A percentile compares a stretch with the other conserved stretches of the same genome.
These are phyloP conservation scores for Poecilia picta DNA, from an alignment of 2,797 vertebrate genomes.

Conservation along the genomic window DNA sequence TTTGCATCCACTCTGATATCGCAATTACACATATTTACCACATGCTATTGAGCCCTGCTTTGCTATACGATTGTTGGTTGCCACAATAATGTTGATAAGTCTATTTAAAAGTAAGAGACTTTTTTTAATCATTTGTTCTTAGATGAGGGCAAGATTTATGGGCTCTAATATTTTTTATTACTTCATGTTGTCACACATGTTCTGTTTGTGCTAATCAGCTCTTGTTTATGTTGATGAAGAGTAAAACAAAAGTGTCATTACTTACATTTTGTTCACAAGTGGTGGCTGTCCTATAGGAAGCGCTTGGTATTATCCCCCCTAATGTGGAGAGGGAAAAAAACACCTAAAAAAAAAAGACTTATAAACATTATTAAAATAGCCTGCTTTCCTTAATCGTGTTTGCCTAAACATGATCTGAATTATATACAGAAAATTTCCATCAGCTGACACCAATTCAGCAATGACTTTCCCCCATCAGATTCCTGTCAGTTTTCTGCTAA, in stretches of 20 bases:
- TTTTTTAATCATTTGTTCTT: background rate
- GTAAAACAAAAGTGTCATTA: background rate
- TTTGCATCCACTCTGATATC: background rate
- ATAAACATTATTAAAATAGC: too few species aligned
- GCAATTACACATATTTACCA: background rate
- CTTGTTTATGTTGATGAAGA: background rate
- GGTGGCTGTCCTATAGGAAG: too few species aligned
- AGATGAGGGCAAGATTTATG: background rate
- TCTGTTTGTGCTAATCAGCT: background rate
- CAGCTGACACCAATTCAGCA: too few species aligned
- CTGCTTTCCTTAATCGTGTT: too few species aligned
- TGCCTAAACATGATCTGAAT: too few species aligned
- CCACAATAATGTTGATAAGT: background rate
- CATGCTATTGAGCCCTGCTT: background rate
- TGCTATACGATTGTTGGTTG: background rate
- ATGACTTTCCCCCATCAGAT: too few species aligned
- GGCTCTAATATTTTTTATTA: background rate
- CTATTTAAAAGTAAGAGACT: background rate
- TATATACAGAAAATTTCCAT: too few species aligned
- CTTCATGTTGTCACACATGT: background rate
- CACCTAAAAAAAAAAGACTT: background rate
- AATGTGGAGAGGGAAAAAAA: background rate
- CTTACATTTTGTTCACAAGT: background rate
- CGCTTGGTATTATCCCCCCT: background rate
- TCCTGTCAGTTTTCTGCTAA: too few species aligned